Evolutionary conservation across 2,113 vertebrate species (phyloP).

Genomic region (Orientallactaga bullata): DNA sequence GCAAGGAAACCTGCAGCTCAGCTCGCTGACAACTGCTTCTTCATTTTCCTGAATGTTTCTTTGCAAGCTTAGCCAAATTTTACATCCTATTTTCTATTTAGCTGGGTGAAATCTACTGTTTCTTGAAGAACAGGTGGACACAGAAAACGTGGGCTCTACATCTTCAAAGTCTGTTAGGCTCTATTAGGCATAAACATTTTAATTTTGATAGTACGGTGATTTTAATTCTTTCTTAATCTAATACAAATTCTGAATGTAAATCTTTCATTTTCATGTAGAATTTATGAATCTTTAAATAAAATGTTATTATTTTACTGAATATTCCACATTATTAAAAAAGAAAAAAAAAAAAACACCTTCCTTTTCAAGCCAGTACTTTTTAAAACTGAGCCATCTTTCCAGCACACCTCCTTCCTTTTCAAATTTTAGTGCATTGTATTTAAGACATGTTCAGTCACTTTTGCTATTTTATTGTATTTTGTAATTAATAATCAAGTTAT

Average conservation of each 20-base stretch:
- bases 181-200: background rate
- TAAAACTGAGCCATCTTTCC: too few relatives aligned
- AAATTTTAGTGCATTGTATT: background rate
- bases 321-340: background rate
- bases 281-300: background rate
- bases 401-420: background rate
- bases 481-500: background rate
- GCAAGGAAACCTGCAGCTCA: slow-evolving; percentile 26
- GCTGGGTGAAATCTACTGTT: background rate
- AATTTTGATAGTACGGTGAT: background rate
- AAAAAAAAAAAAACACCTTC: too few relatives aligned
- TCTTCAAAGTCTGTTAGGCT: background rate
- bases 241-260: background rate
- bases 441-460: background rate
- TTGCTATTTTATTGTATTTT: background rate
- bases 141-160: background rate
- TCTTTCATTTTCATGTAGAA: background rate
- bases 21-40: slow-evolving; percentile 52
- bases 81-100: background rate
- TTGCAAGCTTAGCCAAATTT: slow-evolving; percentile 16
- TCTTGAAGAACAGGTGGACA: background rate
- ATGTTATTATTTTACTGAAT: background rate
- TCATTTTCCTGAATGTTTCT: slow-evolving; percentile 51
- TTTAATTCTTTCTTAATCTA: background rate
- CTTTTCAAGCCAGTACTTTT: too few relatives aligned